Base-by-base conservation (phyloP, 1,140 invertebrate species). In the Telenomus remus region DNA sequence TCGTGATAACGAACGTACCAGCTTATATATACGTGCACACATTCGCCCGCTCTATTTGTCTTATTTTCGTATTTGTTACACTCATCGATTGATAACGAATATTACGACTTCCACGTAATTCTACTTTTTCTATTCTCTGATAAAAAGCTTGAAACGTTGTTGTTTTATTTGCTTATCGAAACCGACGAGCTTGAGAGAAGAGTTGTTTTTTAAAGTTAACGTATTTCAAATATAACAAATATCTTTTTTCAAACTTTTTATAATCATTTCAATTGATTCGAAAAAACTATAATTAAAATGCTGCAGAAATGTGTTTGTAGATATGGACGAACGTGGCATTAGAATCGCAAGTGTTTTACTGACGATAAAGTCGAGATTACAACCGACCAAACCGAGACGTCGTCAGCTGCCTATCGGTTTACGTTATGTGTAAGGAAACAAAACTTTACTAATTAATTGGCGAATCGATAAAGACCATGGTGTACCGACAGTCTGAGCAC, bases 371-470 rank as follows among this genome's bases (percentile, higher is more conserved):
- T 48, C 39, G 64, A 78, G 60, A 78, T 78, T 74, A 74, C 74
- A 78, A 74, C 66, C 65, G 50, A 54, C 37, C 47, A 59, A 68
- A 65, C 42, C 65, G 55, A 71, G 66, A 74, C 76, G 76, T 70
- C 76, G 53, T 74, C 69, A 78, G 68, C 69, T 73, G 75, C 51
- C 69, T 78, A 55, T 61, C 60, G 64, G 65, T 27, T 78, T 73
- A 73, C 65, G 66, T 78, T 66, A 74, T 70, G 76, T 74, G 65
- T 71, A 60, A 79, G 77, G 76, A 27, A 27, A n/a, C n/a, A n/a
- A 80, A 80, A 80, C 80, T 79, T 81, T 74, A 59, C 64, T 68
- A 74, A 76, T 72, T 79, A 65, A 81, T 78, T 54, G 78, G 59
- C 68, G 72, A 76, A 81, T 80, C 61, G 72, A 74, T 76, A 70